These are phyloP conservation scores for Cyprinodon diabolis DNA, from an alignment of 2,797 vertebrate species.

Conservation along the genomic window DNA sequence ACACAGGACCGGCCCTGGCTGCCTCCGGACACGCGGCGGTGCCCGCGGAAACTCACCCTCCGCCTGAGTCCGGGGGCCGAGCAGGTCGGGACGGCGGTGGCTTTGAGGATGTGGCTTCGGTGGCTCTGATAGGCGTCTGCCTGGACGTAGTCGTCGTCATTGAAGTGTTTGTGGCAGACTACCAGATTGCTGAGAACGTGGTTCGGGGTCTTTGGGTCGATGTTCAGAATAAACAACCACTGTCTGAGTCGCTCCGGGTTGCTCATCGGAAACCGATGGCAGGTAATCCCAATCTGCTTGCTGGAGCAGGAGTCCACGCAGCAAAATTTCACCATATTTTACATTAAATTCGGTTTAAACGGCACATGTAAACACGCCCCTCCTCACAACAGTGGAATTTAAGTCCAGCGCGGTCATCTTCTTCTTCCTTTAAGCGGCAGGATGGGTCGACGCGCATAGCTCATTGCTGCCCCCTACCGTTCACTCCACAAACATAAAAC, in stretches of 20 bases:
- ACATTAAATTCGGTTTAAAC: neutral
- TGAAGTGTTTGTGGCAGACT: conserved; percentile 53
- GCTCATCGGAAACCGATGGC: conserved; percentile 44
- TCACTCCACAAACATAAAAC: no score
- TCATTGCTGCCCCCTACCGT: conserved; percentile 27
- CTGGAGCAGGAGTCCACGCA: conserved; percentile 23
- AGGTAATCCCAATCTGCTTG: conserved; percentile 9
- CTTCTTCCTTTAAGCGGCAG: conserved; percentile 14
- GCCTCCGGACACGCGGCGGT: neutral
- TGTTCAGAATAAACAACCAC: conserved; percentile 35
- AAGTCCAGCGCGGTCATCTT: conserved; percentile 33
- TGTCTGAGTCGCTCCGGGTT: conserved; percentile 21
- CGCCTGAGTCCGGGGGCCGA: neutral
- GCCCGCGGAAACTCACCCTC: neutral
- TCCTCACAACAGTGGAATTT: conserved; percentile 10
- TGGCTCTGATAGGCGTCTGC: neutral
- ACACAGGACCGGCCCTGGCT: neutral
- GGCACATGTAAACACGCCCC: neutral
- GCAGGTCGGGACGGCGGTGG: conserved; percentile 35
- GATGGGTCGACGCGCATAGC: no score
- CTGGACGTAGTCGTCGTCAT: conserved; percentile 24
- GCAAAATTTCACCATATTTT: conserved; percentile 41
- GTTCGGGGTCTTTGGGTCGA: conserved; percentile 37
- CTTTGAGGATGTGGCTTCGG: conserved; percentile 25
- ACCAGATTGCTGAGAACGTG: conserved; percentile 20